Evolutionary conservation across 2,113 vertebrate genomes (phyloP).

Genomic region (Heterochromis multidens): DNA sequence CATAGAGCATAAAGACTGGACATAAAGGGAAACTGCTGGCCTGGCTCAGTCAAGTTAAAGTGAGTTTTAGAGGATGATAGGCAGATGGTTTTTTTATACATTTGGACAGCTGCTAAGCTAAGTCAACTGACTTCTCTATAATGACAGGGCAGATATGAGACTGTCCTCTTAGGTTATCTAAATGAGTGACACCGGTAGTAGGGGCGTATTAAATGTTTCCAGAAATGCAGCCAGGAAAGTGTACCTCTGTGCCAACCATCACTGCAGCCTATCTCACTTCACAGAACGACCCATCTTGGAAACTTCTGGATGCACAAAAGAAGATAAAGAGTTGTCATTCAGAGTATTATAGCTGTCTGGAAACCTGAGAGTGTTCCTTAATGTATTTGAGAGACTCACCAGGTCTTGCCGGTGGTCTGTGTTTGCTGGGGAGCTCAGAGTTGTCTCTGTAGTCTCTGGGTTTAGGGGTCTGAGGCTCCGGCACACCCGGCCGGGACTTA

Average conservation of each 20-base stretch:
- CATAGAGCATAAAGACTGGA: background rate
- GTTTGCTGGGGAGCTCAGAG: constrained; percentile 75
- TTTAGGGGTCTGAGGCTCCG: constrained; percentile 78
- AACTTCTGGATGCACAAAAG: constrained; percentile 62
- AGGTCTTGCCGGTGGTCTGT: constrained; percentile 68
- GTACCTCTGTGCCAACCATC: background rate
- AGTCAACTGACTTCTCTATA: background rate
- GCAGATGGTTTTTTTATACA: background rate
- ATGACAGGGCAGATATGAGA: background rate
- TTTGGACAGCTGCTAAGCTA: background rate
- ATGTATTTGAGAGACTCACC: constrained; percentile 60
- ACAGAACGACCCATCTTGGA: constrained; percentile 61
- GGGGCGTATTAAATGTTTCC: background rate
- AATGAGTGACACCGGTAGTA: background rate
- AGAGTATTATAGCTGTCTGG: background rate
- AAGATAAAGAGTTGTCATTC: constrained; percentile 13
- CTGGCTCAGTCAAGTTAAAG: background rate
- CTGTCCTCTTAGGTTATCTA: background rate
- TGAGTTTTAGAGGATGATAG: background rate
- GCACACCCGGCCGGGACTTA: constrained; percentile 76
- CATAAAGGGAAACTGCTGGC: background rate
- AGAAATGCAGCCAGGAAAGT: background rate
- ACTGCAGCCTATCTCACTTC: constrained; percentile 55
- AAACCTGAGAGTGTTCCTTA: constrained; percentile 12
- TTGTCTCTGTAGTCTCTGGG: constrained; percentile 86